phyloP scores from a whole-genome alignment of 2,888 invertebrate species.

The Xylocampa areola region DNA sequence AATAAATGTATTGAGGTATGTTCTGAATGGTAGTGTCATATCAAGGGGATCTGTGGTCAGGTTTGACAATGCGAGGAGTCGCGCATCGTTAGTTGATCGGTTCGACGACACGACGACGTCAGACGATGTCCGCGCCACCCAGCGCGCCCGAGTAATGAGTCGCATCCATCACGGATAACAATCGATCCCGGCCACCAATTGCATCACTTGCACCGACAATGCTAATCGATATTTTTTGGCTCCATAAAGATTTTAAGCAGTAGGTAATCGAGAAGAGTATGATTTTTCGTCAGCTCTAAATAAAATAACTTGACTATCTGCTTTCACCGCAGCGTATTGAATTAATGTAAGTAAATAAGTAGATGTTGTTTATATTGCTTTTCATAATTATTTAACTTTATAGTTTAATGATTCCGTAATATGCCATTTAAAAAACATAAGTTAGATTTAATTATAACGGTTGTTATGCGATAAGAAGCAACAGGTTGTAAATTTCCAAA shows the following conservation, averaged over 20 bases:
- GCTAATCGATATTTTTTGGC: conserved; percentile 40
- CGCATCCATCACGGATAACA: conserved; percentile 83
- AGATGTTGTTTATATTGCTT: too few species aligned
- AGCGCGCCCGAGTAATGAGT: conserved; percentile 79
- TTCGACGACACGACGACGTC: conserved; percentile 63
- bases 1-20: conserved; percentile 85
- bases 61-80: conserved; percentile 73
- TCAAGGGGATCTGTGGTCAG: conserved; percentile 78
- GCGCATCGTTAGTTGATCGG: conserved; percentile 76
- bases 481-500: too few species aligned
- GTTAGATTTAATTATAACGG: too few species aligned
- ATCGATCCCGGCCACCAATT: conserved; percentile 73
- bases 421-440: too few species aligned
- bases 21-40: conserved; percentile 78
- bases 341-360: too few species aligned
- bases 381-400: too few species aligned
- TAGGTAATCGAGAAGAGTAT: conserved; percentile 5
- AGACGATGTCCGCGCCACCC: conserved; percentile 74
- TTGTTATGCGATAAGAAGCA: too few species aligned
- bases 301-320: too few species aligned
- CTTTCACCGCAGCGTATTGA: too few species aligned
- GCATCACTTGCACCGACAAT: conserved; percentile 55
- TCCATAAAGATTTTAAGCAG: conserved; percentile 11
- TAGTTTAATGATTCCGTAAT: too few species aligned
- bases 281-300: not conserved